Percentiles rank a stretch among this genome's conserved stretches.
Conservation (phyloP, 2,113 vertebrate genomes). For the Paedocypris sp. region DNA sequence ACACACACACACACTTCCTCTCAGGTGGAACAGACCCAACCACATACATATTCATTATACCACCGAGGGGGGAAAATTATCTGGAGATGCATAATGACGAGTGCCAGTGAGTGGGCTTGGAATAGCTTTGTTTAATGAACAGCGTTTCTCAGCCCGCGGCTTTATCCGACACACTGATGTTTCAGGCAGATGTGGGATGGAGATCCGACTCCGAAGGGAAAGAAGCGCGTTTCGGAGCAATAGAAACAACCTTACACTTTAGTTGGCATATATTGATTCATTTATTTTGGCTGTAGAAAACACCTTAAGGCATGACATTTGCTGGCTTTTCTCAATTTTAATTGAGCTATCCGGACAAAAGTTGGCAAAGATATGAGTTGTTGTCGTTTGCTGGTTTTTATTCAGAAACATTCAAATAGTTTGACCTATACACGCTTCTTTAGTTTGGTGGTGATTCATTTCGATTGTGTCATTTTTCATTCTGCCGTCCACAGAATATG, state of each 20-base stretch:
- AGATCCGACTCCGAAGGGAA: conserved; percentile 22
- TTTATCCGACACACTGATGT: conserved; percentile 5
- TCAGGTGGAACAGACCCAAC: conserved; percentile 4
- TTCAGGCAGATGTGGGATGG: conserved; percentile 25
- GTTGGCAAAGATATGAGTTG: too few relatives aligned
- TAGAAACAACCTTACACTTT: conserved; percentile 21
- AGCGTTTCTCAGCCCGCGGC: conserved; percentile 13
- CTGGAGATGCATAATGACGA: conserved; percentile 2
- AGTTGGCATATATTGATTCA: not conserved
- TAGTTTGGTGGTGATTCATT: not conserved
- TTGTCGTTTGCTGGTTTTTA: too few relatives aligned
- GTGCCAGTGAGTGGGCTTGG: conserved; percentile 2
- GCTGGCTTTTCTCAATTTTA: conserved; percentile 25
- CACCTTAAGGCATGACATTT: conserved; percentile 18
- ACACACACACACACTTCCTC: not conserved
- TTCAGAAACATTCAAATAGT: too few relatives aligned
- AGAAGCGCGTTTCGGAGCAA: not conserved
- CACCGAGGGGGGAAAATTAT: not conserved
- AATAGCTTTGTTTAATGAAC: conserved; percentile 31
- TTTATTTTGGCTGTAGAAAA: not conserved
- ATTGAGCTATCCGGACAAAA: conserved; percentile 26
- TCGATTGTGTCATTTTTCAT: too few relatives aligned
- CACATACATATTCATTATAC: conserved; percentile 30
- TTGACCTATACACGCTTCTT: not conserved
- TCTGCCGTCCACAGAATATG: too few relatives aligned